phyloP scores from a whole-genome alignment of 2,113 vertebrate genomes.

The Zapornia atra region DNA sequence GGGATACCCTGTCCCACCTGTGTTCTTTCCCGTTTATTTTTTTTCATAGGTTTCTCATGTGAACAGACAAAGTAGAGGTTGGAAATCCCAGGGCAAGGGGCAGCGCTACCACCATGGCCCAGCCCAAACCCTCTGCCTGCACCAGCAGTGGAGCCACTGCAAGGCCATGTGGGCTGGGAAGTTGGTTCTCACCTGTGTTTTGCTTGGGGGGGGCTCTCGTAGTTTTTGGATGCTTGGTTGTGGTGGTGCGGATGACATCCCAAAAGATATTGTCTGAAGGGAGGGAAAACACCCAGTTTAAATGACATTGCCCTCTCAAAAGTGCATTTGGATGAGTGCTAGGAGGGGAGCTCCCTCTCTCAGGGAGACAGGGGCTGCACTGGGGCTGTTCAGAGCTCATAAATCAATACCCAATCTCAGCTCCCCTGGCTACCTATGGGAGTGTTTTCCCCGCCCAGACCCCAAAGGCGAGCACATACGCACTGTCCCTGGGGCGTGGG shows the following conservation, averaged over 20 bases:
- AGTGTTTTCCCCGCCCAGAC: fast-evolving
- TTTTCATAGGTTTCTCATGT: background rate
- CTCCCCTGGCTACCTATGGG: background rate
- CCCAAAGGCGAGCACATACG: fast-evolving
- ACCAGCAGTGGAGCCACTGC: fast-evolving
- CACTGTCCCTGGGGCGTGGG: fast-evolving
- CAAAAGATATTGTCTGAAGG: slow-evolving; percentile 24
- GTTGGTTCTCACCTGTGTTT: slow-evolving; percentile 31
- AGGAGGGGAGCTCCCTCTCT: background rate
- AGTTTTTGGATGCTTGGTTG: slow-evolving; percentile 67
- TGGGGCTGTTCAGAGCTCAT: background rate
- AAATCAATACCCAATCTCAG: background rate
- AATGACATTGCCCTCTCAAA: background rate
- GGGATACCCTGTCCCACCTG: background rate
- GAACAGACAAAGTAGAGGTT: background rate
- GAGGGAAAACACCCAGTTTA: background rate
- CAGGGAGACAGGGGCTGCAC: background rate
- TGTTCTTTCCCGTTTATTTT: background rate
- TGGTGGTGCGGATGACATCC: slow-evolving; percentile 60
- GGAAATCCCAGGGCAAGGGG: fast-evolving
- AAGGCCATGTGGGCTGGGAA: background rate
- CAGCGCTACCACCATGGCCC: background rate
- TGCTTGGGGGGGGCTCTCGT: slow-evolving; percentile 55
- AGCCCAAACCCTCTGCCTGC: background rate
- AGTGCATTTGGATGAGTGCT: fast-evolving